phyloP scores from a whole-genome alignment of 2,888 invertebrate species.

The Candidula unifasciata region DNA sequence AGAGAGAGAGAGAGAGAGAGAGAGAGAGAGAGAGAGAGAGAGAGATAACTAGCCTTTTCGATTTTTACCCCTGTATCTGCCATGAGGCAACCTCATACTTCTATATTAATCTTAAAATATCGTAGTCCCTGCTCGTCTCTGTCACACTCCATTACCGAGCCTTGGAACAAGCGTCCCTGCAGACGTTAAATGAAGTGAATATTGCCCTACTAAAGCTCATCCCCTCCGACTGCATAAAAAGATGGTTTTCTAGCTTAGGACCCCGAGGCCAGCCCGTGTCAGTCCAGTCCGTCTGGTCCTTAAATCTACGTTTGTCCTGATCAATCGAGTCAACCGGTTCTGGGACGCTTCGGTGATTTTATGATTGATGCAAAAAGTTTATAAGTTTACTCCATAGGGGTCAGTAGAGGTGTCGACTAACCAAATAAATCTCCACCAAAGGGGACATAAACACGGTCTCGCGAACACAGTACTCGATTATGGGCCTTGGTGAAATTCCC shows the following conservation, averaged over 20 bases:
- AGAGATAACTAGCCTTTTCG: too few relatives aligned
- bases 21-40: too few relatives aligned
- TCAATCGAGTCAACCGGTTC: background rate
- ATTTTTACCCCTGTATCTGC: too few relatives aligned
- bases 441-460: background rate
- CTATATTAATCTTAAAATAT: too few relatives aligned
- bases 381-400: background rate
- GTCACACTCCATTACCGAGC: too few relatives aligned
- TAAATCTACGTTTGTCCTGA: slow-evolving; percentile 6
- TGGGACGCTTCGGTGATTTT: slow-evolving; percentile 9
- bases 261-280: background rate
- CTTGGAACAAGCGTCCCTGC: too few relatives aligned
- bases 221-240: too few relatives aligned
- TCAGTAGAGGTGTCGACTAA: background rate
- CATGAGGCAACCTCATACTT: too few relatives aligned
- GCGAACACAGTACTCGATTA: background rate
- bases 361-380: background rate
- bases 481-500: background rate
- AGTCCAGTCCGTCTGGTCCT: background rate
- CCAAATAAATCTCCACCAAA: background rate
- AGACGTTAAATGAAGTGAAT: too few relatives aligned
- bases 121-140: too few relatives aligned
- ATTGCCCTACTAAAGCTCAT: too few relatives aligned
- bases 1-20: too few relatives aligned
- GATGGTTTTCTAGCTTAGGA: background rate